Evolutionary conservation across 2,113 vertebrate genomes (phyloP).

Genomic region (Dendrocopos noguchii): DNA sequence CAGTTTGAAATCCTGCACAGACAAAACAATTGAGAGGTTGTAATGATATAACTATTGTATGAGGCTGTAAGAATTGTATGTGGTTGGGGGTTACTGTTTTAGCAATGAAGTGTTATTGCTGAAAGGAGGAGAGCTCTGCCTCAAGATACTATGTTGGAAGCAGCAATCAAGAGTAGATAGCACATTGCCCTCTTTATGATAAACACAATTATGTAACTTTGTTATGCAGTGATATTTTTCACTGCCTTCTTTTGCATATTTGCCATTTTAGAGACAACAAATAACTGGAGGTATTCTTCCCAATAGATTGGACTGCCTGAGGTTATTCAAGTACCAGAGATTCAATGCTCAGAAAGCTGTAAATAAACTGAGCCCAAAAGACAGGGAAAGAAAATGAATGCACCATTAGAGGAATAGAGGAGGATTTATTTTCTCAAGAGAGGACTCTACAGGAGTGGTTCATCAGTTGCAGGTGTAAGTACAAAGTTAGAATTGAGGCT

Average conservation of each 20-base stretch:
- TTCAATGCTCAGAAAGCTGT: background rate
- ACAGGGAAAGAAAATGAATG: background rate
- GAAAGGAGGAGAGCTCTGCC: background rate
- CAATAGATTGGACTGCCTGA: background rate
- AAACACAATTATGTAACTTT: background rate
- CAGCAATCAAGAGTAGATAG: background rate
- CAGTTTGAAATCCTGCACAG: background rate
- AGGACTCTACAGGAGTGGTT: background rate
- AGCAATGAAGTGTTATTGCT: background rate
- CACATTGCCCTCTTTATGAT: background rate
- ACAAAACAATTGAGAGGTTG: background rate
- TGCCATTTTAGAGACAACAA: background rate
- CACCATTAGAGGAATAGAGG: background rate
- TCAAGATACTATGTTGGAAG: background rate
- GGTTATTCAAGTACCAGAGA: background rate
- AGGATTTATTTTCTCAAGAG: background rate
- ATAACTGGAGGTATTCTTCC: background rate
- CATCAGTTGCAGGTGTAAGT: background rate
- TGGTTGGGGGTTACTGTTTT: background rate
- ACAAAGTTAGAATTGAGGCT: background rate
- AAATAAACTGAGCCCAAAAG: conserved; percentile 1
- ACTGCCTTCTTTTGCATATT: background rate
- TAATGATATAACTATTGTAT: background rate
- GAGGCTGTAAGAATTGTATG: background rate
- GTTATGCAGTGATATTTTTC: background rate